Conservation (phyloP, 92 coral and sea anemone species). For the Actinostola sp. region DNA sequence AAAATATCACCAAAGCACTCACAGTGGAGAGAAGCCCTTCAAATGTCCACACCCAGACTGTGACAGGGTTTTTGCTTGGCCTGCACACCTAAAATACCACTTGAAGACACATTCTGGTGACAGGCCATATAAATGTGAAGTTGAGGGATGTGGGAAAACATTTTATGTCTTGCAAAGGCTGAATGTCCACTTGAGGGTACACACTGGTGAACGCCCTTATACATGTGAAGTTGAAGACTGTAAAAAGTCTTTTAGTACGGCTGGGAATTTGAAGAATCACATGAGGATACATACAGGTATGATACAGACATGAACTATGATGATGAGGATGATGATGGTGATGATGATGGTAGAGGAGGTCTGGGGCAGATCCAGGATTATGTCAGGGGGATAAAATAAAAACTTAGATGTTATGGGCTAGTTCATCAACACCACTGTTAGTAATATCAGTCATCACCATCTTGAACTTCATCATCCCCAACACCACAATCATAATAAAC, state of each 20-base stretch:
- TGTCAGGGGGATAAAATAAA: too few relatives aligned
- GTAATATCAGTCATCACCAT: too few relatives aligned
- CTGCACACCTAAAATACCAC: conserved; percentile 89
- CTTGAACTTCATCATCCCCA: too few relatives aligned
- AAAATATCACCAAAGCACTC: conserved; percentile 83
- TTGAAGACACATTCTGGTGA: conserved; percentile 87
- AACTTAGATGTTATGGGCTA: too few relatives aligned
- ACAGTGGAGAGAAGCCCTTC: conserved; percentile 83
- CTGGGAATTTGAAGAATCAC: conserved; percentile 89
- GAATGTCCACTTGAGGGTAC: conserved; percentile 82
- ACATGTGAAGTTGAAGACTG: conserved; percentile 71
- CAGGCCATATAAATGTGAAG: conserved; percentile 73
- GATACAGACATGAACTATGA: too few relatives aligned
- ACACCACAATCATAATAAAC: too few relatives aligned
- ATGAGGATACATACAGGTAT: conserved; percentile 90
- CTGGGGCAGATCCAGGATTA: too few relatives aligned
- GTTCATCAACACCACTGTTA: too few relatives aligned
- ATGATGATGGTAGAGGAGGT: too few relatives aligned
- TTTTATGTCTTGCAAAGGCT: conserved; percentile 87
- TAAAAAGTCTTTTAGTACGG: conserved; percentile 80
- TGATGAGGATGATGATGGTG: too few relatives aligned
- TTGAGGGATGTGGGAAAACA: conserved; percentile 84
- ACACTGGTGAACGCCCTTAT: conserved; percentile 86
- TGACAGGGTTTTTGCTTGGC: conserved; percentile 94
- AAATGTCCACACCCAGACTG: conserved; percentile 86